phyloP scores from a whole-genome alignment of 2,113 vertebrate genomes.

The Scophthalmus maximus region DNA sequence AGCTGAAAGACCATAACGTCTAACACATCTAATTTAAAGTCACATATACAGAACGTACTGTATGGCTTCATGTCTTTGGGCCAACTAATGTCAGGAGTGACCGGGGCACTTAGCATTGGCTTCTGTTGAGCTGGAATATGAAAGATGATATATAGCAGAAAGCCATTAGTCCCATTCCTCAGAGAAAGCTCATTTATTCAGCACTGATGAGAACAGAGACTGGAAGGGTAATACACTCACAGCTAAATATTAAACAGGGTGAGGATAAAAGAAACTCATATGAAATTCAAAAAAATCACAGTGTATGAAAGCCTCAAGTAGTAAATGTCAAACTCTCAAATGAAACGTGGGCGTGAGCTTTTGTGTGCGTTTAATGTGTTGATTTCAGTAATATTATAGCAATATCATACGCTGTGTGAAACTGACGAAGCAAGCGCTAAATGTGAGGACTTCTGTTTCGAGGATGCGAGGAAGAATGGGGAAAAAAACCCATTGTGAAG shows the following conservation, averaged over 20 bases:
- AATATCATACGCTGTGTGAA: slow-evolving; percentile 39
- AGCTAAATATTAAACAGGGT: slow-evolving; percentile 22
- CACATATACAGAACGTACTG: not conserved
- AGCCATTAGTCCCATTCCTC: slow-evolving; percentile 44
- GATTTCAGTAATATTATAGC: slow-evolving; percentile 21
- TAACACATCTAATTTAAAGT: not conserved
- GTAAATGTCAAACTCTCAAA: slow-evolving; percentile 18
- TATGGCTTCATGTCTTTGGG: slow-evolving; percentile 19
- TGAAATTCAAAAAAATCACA: slow-evolving; percentile 16
- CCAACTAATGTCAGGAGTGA: slow-evolving; percentile 14
- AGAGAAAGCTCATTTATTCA: slow-evolving; percentile 46
- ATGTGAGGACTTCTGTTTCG: slow-evolving; percentile 55
- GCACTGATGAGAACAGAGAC: slow-evolving; percentile 37
- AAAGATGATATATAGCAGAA: slow-evolving; percentile 50
- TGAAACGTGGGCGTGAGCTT: slow-evolving; percentile 23
- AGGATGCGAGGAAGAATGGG: slow-evolving; percentile 49
- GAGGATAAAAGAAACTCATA: slow-evolving; percentile 24
- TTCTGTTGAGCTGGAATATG: slow-evolving; percentile 35
- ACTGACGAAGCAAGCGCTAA: slow-evolving; percentile 47
- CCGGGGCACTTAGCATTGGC: slow-evolving; percentile 19
- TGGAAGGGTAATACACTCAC: slow-evolving; percentile 20
- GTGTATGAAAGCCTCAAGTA: slow-evolving; percentile 1
- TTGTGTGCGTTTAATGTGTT: slow-evolving; percentile 1
- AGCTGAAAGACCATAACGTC: not conserved
- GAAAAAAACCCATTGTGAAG: slow-evolving; percentile 64